Percentiles rank a stretch among this genome's conserved stretches.
Conservation (phyloP, 2,797 vertebrate species). For the Notolepis coatsorum region DNA sequence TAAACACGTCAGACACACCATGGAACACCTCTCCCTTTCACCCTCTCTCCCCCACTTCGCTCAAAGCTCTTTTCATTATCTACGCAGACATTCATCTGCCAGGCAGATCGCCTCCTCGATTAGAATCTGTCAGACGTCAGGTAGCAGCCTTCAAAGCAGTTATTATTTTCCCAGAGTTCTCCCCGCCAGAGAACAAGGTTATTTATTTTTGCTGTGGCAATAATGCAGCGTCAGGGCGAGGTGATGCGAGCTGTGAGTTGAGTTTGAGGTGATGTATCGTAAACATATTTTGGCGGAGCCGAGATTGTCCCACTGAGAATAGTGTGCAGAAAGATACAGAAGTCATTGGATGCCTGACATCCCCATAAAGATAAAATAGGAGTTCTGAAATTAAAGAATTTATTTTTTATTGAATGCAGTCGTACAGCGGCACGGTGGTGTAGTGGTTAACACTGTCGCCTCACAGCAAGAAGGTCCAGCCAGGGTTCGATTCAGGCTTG, state of each 20-base stretch:
- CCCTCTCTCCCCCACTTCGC: conserved; percentile 8
- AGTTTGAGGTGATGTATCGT: conserved; percentile 17
- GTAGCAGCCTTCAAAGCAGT: conserved; percentile 41
- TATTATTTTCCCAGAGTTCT: conserved; percentile 43
- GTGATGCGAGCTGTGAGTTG: conserved; percentile 33
- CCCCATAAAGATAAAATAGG: too few relatives aligned
- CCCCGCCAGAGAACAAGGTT: conserved; percentile 28
- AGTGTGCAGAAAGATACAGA: too few relatives aligned
- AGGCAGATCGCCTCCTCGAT: conserved; percentile 50
- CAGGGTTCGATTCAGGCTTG: too few relatives aligned
- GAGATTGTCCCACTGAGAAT: too few relatives aligned
- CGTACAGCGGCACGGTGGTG: too few relatives aligned
- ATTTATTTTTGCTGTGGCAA: conserved; percentile 27
- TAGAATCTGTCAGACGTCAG: conserved; percentile 63
- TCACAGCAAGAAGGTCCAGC: too few relatives aligned
- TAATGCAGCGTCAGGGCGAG: conserved; percentile 24
- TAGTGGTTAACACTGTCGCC: too few relatives aligned
- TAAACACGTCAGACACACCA: conserved; percentile 62
- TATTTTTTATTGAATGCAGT: too few relatives aligned
- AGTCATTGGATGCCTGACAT: too few relatives aligned
- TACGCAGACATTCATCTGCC: conserved; percentile 48
- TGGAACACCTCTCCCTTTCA: conserved; percentile 33
- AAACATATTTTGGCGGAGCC: conserved; percentile 5
- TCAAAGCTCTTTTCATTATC: conserved; percentile 60
- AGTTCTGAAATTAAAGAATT: too few relatives aligned